Conservation (phyloP, 2,113 vertebrate species). For the Rhinogobius similis region DNA sequence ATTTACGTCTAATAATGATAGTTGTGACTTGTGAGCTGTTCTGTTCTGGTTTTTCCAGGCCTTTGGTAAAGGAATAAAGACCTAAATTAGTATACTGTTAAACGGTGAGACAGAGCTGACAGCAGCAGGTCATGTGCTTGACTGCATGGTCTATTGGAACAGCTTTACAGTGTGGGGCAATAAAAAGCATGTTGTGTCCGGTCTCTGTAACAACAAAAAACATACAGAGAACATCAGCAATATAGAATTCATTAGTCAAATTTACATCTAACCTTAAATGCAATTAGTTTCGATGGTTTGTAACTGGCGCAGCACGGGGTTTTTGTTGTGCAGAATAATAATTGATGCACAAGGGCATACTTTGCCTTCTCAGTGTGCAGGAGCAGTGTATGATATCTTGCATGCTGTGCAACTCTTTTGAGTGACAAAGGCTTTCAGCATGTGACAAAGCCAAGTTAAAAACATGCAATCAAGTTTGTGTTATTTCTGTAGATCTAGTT, state of each 20-base stretch:
- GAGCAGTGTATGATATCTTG: conserved; percentile 12
- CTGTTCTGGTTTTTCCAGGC: conserved; percentile 58
- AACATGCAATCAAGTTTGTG: conserved; percentile 20
- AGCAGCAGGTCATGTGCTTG: conserved; percentile 34
- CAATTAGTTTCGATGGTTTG: conserved; percentile 12
- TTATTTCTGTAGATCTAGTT: conserved; percentile 12
- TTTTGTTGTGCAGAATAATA: conserved; percentile 11
- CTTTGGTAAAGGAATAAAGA: conserved; percentile 49
- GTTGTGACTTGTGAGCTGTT: conserved; percentile 39
- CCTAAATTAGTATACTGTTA: conserved; percentile 32
- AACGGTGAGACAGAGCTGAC: conserved; percentile 43
- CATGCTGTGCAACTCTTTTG: conserved; percentile 23
- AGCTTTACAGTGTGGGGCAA: neutral
- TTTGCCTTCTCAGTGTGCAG: neutral
- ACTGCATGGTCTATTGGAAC: conserved; percentile 29
- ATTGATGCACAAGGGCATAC: conserved; percentile 13
- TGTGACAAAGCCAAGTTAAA: conserved; percentile 20
- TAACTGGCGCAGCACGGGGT: conserved; percentile 21
- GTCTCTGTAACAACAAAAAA: conserved; percentile 1
- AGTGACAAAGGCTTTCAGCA: conserved; percentile 29
- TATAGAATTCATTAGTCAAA: conserved; percentile 10
- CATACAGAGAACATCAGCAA: conserved; percentile 12
- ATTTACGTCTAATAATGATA: conserved; percentile 36
- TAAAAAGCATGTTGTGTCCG: conserved; percentile 37
- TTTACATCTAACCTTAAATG: conserved; percentile 12